A percentile compares a stretch with the other conserved stretches of the same genome.
Evolutionary conservation across 2,888 invertebrate genomes (phyloP).

Genomic region (Eubasilissa splendida): DNA sequence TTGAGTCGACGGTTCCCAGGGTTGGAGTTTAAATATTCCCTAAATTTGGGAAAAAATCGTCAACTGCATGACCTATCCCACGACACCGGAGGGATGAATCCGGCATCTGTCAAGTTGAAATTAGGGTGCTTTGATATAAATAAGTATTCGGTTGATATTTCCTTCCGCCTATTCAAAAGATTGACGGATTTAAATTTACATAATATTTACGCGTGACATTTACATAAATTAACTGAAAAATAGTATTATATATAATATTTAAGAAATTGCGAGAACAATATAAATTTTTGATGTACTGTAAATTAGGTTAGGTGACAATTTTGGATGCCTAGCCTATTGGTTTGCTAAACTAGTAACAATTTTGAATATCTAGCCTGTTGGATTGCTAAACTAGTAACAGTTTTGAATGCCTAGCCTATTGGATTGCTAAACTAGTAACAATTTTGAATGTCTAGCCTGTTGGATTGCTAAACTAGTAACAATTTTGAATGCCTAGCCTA

Average conservation of each 20-base stretch:
- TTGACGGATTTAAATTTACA: slow-evolving; percentile 21
- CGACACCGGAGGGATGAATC: slow-evolving; percentile 7
- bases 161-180: no score
- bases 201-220: not conserved
- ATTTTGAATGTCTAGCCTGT: no score
- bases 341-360: no score
- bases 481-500: not conserved
- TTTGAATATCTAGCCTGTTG: no score
- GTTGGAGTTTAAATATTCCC: not conserved
- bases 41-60: not conserved
- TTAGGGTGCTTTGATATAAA: not conserved
- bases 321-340: no score
- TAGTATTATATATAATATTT: not conserved
- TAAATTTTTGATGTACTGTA: not conserved
- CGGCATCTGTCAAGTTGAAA: slow-evolving; percentile 16
- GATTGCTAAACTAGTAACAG: no score
- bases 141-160: no score
- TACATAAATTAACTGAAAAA: not conserved
- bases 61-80: slow-evolving; percentile 16
- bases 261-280: not conserved
- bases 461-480: no score
- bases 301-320: no score
- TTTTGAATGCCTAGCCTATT: no score
- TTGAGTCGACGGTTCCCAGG: not conserved
- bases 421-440: no score